Percentiles rank a stretch among this genome's conserved stretches.
Conservation (phyloP, 2,888 invertebrate genomes). For the Agrochola macilenta region DNA sequence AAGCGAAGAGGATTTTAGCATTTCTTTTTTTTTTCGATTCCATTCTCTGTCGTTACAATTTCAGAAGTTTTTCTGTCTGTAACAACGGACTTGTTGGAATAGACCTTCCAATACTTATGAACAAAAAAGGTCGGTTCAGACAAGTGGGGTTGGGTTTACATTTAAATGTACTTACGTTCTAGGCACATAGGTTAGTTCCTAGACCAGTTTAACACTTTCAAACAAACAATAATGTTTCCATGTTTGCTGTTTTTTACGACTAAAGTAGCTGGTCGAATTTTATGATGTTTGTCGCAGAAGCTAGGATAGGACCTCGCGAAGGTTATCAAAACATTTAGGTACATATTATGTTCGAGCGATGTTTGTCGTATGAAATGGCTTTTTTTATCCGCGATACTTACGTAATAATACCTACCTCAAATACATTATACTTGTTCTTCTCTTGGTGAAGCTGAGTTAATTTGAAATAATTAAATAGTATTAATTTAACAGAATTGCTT, state of each 20-base stretch:
- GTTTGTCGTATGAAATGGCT: neutral
- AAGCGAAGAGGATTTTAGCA: neutral
- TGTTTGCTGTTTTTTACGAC: conserved; percentile 34
- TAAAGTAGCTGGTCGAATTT: conserved; percentile 7
- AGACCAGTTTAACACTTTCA: conserved; percentile 19
- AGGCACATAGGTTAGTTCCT: neutral
- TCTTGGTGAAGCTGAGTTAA: too few relatives aligned
- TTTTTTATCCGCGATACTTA: neutral
- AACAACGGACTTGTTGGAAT: conserved; percentile 16
- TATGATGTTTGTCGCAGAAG: conserved; percentile 30
- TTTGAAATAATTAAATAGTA: too few relatives aligned
- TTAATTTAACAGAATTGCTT: too few relatives aligned
- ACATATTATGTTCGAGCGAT: neutral
- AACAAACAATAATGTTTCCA: conserved; percentile 16
- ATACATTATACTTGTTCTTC: too few relatives aligned
- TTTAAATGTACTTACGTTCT: conserved; percentile 24
- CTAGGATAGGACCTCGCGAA: neutral
- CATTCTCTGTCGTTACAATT: neutral
- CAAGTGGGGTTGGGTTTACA: conserved; percentile 7
- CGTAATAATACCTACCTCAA: too few relatives aligned
- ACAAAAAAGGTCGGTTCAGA: conserved; percentile 32
- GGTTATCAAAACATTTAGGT: conserved; percentile 5
- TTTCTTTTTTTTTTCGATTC: conserved; percentile 10
- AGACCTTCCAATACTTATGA: conserved; percentile 13
- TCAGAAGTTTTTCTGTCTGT: conserved; percentile 9